These are phyloP conservation scores for Albula goreensis DNA, from an alignment of 2,113 vertebrate species.

Conservation along the genomic window DNA sequence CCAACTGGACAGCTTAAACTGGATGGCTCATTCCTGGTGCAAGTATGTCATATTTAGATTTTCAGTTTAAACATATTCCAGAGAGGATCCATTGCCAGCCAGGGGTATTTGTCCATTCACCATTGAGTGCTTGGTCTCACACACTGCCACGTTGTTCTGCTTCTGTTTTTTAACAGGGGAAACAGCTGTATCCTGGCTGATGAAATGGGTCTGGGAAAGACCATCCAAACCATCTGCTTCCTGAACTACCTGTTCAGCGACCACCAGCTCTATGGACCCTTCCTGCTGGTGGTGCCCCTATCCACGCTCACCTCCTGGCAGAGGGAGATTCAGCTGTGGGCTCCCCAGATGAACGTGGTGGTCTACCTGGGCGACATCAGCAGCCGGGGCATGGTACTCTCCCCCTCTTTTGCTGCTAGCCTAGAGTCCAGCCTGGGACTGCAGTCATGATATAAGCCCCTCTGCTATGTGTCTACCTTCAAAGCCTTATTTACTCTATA, in stretches of 20 bases:
- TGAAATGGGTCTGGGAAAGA: constrained; percentile 98
- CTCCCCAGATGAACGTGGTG: constrained; percentile 92
- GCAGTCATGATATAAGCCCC: too few relatives aligned
- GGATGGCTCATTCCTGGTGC: constrained; percentile 99
- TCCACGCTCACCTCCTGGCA: constrained; percentile 98
- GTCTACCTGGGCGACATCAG: constrained; percentile 95
- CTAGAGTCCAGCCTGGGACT: too few relatives aligned
- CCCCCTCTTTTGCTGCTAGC: background rate
- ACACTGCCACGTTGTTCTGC: background rate
- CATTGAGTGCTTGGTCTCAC: background rate
- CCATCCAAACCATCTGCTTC: constrained; percentile 97
- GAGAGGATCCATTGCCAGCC: too few relatives aligned
- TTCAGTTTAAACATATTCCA: too few relatives aligned
- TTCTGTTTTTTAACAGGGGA: constrained; percentile 67
- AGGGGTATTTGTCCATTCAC: background rate
- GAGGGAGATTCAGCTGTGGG: constrained; percentile 93
- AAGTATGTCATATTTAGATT: constrained; percentile 76
- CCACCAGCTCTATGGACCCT: constrained; percentile 92
- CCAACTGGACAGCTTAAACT: constrained; percentile 93
- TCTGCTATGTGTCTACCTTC: too few relatives aligned
- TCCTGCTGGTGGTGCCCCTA: constrained; percentile 91
- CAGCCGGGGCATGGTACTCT: constrained; percentile 94
- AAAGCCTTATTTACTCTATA: too few relatives aligned
- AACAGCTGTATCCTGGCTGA: constrained; percentile 97
- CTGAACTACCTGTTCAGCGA: constrained; percentile 92